Evolutionary conservation across 2,888 invertebrate genomes (phyloP), one percentile per base, ranked within the genome.

Genomic region (Heliconius sara): DNA sequence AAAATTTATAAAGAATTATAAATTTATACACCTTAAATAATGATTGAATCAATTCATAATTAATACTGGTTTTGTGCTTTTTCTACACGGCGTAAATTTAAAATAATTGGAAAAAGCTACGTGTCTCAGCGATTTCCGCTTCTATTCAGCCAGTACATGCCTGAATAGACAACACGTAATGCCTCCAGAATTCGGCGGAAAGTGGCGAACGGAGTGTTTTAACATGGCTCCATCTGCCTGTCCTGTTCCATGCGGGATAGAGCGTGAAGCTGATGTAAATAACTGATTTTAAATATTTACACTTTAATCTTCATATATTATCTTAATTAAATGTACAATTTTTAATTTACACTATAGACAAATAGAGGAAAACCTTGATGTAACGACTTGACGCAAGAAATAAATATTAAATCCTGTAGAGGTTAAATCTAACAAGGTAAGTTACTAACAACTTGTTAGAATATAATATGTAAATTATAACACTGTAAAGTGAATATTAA

Each of bases 291-390:
- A 65, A 65, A 65, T 39, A 19, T 65, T 65, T 27, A 27, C 16
- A 25, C 43, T n/a, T 13, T 57, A 12, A 19, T 27, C 6, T 19
- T 47, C 10, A 22, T 2, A 68, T 43, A 13, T 43, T 19, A 67
- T n/a, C 0, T 39, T 47, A 47, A 16, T 68, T n/a, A 25, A 30
- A 68, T 43, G 43, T 16, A 43, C 16, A 70, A 25, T 34, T 72
- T 57, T 34, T n/a, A n/a, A 57, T 73, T 73, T n/a, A n/a, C n/a
- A 57, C 22, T 73, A 19, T 65, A 39, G 3, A 34, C 27, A 65
- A 75, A 65, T 47, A 65, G 65, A 65, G 63, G 75, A 65, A 75
- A 65, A 43, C 75, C 74, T 75, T 75, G 74, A 43, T 10, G 25
- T 63, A 22, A 63, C 43, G 1, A 75, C 65, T 47, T 75, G 39